Base-by-base conservation (phyloP, 2,797 vertebrate species). In the Chanos chanos region DNA sequence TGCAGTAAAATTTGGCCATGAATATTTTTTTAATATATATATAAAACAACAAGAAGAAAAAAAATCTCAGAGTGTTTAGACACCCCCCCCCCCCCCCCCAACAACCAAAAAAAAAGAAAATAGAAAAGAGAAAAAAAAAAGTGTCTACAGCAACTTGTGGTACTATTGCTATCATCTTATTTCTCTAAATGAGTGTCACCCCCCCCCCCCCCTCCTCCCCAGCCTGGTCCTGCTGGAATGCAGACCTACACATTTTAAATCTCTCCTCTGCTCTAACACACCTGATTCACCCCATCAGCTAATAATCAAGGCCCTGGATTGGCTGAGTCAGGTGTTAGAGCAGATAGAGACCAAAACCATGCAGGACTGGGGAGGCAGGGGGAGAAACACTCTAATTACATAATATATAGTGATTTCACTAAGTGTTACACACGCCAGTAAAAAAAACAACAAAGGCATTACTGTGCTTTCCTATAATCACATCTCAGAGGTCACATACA, bases 91-190 rank as follows among this genome's bases (percentile, higher is more conserved):
- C n/a, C n/a, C n/a, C n/a, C n/a, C n/a, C n/a, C n/a, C n/a, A n/a
- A n/a, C n/a, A n/a, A n/a, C n/a, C n/a, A n/a, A n/a, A 5, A 5
- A 13, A 37, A 53, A 66, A 4, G 12, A 51, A 28, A 64, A 40
- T 54, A 66, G 65, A 76, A 75, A 71, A 12, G 49, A 64, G 54
- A 27, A 49, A 60, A 44, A 71, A 78, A 44, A 71, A 79, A 78
- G 74, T 69, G 72, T 72, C 43, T 68, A 78, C 79, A 85, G 84
- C 80, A 83, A 86, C 74, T 70, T 67, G 77, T 77, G 87, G 83
- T 81, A 82, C 83, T 85, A 85, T 83, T 89, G 85, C 83, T 84
- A 76, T 75, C 72, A 65, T 79, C 69, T 81, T n/a, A n/a, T n/a
- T n/a, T n/a, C n/a, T n/a, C n/a, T n/a, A n/a, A n/a, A n/a, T n/a